Evolutionary conservation across 2,113 vertebrate genomes (phyloP).

Genomic region (Microcebus ravelobensis): DNA sequence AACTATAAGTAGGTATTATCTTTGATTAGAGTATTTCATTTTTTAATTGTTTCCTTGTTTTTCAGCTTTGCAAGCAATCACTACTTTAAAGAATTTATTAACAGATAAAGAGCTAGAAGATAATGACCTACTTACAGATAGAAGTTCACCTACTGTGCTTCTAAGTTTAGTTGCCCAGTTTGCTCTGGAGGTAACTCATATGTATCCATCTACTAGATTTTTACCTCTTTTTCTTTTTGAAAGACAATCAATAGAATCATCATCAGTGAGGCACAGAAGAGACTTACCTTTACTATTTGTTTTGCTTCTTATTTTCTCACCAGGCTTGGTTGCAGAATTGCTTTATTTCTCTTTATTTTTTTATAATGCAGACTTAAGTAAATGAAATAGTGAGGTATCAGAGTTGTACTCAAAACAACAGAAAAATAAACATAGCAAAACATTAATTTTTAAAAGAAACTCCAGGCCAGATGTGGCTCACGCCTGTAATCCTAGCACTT

Average conservation of each 20-base stretch:
- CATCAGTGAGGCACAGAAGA: background rate
- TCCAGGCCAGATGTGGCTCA: background rate
- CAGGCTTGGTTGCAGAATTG: background rate
- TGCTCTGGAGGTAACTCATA: constrained; percentile 91
- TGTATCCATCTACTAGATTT: background rate
- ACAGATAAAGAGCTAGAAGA: constrained; percentile 67
- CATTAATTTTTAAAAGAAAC: constrained; percentile 40
- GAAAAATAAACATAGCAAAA: constrained; percentile 13
- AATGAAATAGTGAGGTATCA: background rate
- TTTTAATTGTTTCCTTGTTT: constrained; percentile 60
- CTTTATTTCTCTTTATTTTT: constrained; percentile 42
- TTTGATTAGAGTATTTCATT: constrained; percentile 37
- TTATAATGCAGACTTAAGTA: background rate
- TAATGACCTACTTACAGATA: constrained; percentile 79
- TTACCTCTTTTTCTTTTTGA: constrained; percentile 33
- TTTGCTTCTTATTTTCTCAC: constrained; percentile 39
- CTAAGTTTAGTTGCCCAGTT: constrained; percentile 92
- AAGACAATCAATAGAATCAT: background rate
- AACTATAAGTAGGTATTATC: constrained; percentile 28
- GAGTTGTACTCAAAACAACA: constrained; percentile 37
- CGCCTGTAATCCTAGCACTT: no score
- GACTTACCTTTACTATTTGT: background rate
- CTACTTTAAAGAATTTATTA: constrained; percentile 84
- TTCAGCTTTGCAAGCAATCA: constrained; percentile 88
- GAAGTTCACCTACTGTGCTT: constrained; percentile 83